Evolutionary conservation across 2,113 vertebrate species (phyloP), one percentile per base, ranked within the genome.

Genomic region (Gopherus evgoodei): DNA sequence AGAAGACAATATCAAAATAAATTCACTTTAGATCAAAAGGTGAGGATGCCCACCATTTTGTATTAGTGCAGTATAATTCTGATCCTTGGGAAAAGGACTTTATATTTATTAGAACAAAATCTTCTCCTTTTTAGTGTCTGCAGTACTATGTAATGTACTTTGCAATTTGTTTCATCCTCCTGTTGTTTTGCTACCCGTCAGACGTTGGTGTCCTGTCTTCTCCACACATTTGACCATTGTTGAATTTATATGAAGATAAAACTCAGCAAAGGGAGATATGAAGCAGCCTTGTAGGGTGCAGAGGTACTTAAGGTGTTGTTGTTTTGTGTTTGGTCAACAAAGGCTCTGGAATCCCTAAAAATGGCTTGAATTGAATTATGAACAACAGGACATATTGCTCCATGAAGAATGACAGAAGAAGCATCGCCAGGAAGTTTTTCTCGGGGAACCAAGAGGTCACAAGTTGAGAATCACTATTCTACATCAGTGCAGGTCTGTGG

Each of bases 251-350:
- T 49, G 79, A 89, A 88, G 53, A 83, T 0, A 5, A 47, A 27
- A 1, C 1, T 91, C 86, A 79, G 89, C 85, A 95, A 91, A n/a
- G 17, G 65, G 65, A 69, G 65, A 21, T 21, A 21, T n/a, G 17
- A 69, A 92, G 86, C 53, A 25, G 24, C 16, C 76, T 57, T 75
- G 49, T 88, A 91, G 88, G 49, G 92, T 93, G 78, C 90, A 96
- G 91, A 94, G 82, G 85, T 81, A 81, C n/a, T 88, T 5, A 17
- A 69, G 35, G 17, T 69, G 35, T 90, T 93, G 93, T 72, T 62
- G 80, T 19, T 49, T 90, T 84, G 84, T 44, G 56, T 97, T 90
- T 84, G 76, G 89, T 84, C 72, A 95, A 72, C 24, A 86, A 89
- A 91, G 84, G 6, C 1, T 5, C 44, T 52, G 90, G 95, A 95